These are phyloP conservation scores for Psephotus haematonotus DNA, from an alignment of 2,113 vertebrate genomes.

Conservation along the genomic window DNA sequence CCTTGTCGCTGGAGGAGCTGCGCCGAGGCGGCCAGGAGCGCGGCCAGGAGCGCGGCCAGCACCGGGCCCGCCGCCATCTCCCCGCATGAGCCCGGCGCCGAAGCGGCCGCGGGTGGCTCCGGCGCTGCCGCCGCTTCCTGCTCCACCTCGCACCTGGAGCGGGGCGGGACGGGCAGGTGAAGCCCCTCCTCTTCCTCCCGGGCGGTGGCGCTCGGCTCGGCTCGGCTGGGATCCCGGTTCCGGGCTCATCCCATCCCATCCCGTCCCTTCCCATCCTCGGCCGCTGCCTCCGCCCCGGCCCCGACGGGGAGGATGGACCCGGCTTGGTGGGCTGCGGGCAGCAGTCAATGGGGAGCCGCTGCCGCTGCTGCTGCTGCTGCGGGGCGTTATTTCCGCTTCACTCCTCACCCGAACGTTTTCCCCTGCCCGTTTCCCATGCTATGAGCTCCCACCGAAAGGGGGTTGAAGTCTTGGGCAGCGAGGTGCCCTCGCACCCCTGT, in stretches of 20 bases:
- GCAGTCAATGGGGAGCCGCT: neutral
- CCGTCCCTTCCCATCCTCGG: too few species aligned
- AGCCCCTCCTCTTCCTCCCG: neutral
- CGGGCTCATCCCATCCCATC: too few species aligned
- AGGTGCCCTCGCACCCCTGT: too few species aligned
- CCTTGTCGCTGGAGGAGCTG: neutral
- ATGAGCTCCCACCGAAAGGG: neutral
- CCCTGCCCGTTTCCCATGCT: neutral
- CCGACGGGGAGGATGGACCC: neutral
- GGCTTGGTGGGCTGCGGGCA: neutral
- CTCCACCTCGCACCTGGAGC: neutral
- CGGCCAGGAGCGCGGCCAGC: neutral
- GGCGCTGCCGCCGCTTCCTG: neutral
- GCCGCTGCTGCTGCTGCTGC: too few species aligned
- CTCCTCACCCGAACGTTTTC: accelerated
- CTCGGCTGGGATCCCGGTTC: accelerated
- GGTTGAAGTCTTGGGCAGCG: too few species aligned
- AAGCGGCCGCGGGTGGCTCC: neutral
- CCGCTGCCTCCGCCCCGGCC: too few species aligned
- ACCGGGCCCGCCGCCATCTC: neutral
- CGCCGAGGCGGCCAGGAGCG: neutral
- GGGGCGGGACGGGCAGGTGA: neutral
- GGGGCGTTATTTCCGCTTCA: neutral
- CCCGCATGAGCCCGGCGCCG: neutral
- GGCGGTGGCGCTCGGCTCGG: too few species aligned